A percentile compares a stretch with the other conserved stretches of the same genome.
Evolutionary conservation across 1,140 invertebrate species (phyloP).

Genomic region (Drosophila pseudoananassae): DNA sequence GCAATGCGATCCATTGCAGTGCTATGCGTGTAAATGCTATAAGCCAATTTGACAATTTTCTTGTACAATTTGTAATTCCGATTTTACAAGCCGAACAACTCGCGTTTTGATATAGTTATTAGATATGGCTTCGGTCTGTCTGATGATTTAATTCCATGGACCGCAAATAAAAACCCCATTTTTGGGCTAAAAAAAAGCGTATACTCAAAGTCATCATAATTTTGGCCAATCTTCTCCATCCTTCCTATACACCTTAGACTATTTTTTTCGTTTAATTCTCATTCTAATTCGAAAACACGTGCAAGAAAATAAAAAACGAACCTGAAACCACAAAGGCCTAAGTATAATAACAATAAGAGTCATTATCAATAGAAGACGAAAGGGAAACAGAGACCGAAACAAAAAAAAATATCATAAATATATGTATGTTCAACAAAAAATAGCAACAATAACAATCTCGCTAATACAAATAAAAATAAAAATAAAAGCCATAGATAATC

Average conservation of each 20-base stretch:
- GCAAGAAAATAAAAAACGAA: constrained; percentile 15
- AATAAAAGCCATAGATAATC: constrained; percentile 23
- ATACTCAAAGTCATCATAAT: constrained; percentile 2
- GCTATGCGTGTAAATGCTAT: constrained; percentile 64
- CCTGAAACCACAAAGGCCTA: constrained; percentile 37
- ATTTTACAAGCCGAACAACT: constrained; percentile 48
- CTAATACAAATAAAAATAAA: neutral
- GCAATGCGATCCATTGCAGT: constrained; percentile 62
- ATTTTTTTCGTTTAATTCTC: constrained; percentile 13
- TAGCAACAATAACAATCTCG: constrained; percentile 27
- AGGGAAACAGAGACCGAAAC: constrained; percentile 8
- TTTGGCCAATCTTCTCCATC: constrained; percentile 15
- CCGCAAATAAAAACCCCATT: neutral
- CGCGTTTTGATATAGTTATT: constrained; percentile 72
- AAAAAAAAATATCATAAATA: constrained; percentile 52
- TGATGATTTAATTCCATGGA: constrained; percentile 46
- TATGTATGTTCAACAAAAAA: constrained; percentile 70
- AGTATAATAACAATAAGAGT: constrained; percentile 62
- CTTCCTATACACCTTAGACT: constrained; percentile 3
- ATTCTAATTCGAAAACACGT: constrained; percentile 51
- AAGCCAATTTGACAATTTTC: constrained; percentile 43
- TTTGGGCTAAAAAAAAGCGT: neutral
- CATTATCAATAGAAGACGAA: constrained; percentile 50
- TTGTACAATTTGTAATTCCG: constrained; percentile 55
- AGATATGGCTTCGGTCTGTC: constrained; percentile 50